Evolutionary conservation across 2,797 vertebrate species (phyloP).

Genomic region (Acanthurus tractus): DNA sequence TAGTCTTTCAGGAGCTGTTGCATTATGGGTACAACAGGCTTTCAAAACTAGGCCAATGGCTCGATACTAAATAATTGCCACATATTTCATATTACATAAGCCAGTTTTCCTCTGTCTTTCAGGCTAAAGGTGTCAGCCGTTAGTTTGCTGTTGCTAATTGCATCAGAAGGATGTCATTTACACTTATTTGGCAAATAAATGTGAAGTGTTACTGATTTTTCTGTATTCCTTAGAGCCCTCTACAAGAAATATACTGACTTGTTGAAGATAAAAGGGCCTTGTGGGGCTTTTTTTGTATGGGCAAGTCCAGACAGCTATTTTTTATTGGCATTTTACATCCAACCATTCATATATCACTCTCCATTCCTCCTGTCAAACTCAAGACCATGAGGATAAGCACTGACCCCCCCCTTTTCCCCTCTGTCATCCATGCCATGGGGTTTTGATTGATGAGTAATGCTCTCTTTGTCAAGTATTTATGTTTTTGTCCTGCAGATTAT

Average conservation of each 20-base stretch:
- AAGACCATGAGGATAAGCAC: conserved; percentile 33
- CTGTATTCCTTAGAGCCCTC: background rate
- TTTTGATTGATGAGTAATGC: conserved; percentile 5
- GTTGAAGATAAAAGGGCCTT: background rate
- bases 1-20: conserved; percentile 3
- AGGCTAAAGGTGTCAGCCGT: background rate
- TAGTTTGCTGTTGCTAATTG: background rate
- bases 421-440: background rate
- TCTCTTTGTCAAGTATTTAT: background rate
- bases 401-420: conserved; percentile 23
- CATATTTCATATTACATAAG: background rate
- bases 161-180: background rate
- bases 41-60: conserved; percentile 25
- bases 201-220: background rate
- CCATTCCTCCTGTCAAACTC: conserved; percentile 34
- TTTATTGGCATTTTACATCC: conserved; percentile 3
- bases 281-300: background rate
- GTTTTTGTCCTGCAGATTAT: conserved; percentile 16
- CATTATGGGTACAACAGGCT: background rate
- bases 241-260: background rate
- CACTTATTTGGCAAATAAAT: too few relatives aligned
- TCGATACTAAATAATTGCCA: background rate
- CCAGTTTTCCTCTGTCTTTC: background rate
- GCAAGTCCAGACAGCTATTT: conserved; percentile 30
- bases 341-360: conserved; percentile 13